Evolutionary conservation across 1,140 invertebrate genomes (phyloP).

Genomic region (Drosophila kepulauana): DNA sequence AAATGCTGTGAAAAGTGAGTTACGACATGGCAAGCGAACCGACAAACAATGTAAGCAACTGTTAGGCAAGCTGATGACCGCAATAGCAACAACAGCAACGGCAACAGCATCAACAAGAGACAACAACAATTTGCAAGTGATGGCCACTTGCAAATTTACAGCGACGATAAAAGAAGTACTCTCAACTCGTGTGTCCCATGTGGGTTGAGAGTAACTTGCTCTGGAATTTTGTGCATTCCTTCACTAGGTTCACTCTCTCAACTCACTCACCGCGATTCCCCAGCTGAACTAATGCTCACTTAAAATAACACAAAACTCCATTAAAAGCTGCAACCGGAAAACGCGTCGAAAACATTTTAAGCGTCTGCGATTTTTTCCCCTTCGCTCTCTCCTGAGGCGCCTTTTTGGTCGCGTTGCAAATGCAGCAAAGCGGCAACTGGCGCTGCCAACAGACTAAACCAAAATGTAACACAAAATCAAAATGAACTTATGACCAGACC

Average conservation of each 20-base stretch:
- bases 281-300: constrained; percentile 66
- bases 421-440: constrained; percentile 59
- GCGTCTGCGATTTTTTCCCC: constrained; percentile 65
- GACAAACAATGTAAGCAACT: constrained; percentile 46
- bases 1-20: constrained; percentile 43
- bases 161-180: constrained; percentile 21
- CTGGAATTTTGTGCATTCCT: not conserved
- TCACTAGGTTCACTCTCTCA: not conserved
- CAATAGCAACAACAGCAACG: not conserved
- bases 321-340: constrained; percentile 79
- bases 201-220: constrained; percentile 13
- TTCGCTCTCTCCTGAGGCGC: constrained; percentile 51
- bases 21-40: constrained; percentile 37
- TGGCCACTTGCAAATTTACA: constrained; percentile 40
- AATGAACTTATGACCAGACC: constrained; percentile 80
- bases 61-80: constrained; percentile 42
- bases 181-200: constrained; percentile 27
- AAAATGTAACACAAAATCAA: constrained; percentile 83
- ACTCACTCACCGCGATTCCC: constrained; percentile 17
- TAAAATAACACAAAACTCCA: constrained; percentile 82
- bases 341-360: constrained; percentile 76
- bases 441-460: constrained; percentile 65
- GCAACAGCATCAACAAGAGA: not conserved
- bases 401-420: constrained; percentile 24
- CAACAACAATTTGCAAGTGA: constrained; percentile 22